Percentiles rank a stretch among this genome's conserved stretches.
These are phyloP conservation scores for Ostrea denselamellosa DNA, from an alignment of 1,140 invertebrate genomes.

Conservation along the genomic window DNA sequence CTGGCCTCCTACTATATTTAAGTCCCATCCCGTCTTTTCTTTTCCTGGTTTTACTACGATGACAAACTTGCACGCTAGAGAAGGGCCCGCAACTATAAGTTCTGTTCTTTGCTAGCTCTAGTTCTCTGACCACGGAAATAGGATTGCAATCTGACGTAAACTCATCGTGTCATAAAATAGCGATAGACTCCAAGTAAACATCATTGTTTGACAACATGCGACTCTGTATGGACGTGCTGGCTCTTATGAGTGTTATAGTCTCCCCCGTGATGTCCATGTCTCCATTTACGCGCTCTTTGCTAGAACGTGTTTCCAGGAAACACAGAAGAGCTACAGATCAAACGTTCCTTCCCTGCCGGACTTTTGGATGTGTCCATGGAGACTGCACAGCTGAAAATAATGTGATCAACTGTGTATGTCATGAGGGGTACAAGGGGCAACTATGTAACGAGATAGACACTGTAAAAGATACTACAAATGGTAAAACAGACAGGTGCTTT, in stretches of 20 bases:
- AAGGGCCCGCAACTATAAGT: conserved; percentile 5
- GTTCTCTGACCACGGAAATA: conserved; percentile 17
- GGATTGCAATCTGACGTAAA: neutral
- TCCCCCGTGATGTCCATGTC: neutral
- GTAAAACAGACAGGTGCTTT: neutral
- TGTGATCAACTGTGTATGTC: neutral
- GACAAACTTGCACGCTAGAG: conserved; percentile 6
- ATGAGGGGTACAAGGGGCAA: neutral
- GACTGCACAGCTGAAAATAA: neutral
- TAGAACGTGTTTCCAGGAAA: neutral
- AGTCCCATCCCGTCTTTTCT: neutral
- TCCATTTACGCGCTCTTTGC: neutral
- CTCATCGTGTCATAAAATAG: neutral
- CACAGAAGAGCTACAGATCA: neutral
- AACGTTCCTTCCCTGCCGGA: neutral
- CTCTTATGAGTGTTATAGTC: neutral
- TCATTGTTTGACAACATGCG: conserved; percentile 35
- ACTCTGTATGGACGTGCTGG: neutral
- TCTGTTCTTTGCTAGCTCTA: neutral
- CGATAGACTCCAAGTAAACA: neutral
- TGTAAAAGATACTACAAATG: neutral
- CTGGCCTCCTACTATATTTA: conserved; percentile 37
- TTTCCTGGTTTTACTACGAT: conserved; percentile 35
- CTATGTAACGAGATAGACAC: neutral
- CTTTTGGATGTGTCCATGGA: neutral